Evolutionary conservation across 2,113 vertebrate genomes (phyloP).

Genomic region (Jaculus jaculus): DNA sequence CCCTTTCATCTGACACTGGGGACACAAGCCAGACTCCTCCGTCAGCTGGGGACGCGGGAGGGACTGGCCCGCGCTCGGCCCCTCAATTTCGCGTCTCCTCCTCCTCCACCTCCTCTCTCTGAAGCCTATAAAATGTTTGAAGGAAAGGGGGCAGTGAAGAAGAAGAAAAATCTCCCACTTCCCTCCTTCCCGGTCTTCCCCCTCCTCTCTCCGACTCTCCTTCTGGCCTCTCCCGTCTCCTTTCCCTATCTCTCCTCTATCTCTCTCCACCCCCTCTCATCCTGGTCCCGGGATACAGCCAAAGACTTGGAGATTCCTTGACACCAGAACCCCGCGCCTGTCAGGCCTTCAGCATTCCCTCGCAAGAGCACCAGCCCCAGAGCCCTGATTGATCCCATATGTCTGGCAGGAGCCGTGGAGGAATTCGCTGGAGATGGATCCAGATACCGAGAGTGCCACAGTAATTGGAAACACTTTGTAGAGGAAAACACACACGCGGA

Average conservation of each 20-base stretch:
- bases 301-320: slow-evolving; percentile 85
- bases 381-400: slow-evolving; percentile 89
- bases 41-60: slow-evolving; percentile 29
- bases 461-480: slow-evolving; percentile 84
- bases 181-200: slow-evolving; percentile 71
- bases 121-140: slow-evolving; percentile 77
- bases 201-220: slow-evolving; percentile 25
- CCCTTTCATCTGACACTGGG: slow-evolving; percentile 54
- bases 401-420: slow-evolving; percentile 84
- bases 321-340: slow-evolving; percentile 87
- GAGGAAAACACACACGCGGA: slow-evolving; percentile 55
- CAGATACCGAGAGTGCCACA: slow-evolving; percentile 87
- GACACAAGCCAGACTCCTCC: slow-evolving; percentile 42
- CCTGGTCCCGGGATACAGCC: slow-evolving; percentile 76
- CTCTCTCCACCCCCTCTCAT: slow-evolving; percentile 67
- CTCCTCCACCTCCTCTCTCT: slow-evolving; percentile 69
- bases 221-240: slow-evolving; percentile 47
- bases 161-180: slow-evolving; percentile 73
- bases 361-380: slow-evolving; percentile 88
- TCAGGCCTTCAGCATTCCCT: slow-evolving; percentile 91
- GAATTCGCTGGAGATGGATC: slow-evolving; percentile 77
- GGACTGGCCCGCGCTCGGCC: neutral
- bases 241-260: slow-evolving; percentile 76
- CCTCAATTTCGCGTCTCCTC: slow-evolving; percentile 35
- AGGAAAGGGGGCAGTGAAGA: slow-evolving; percentile 83